A percentile compares a stretch with the other conserved stretches of the same genome.
Conservation (phyloP, 1,140 invertebrate species). For the Drosophila saltans region DNA sequence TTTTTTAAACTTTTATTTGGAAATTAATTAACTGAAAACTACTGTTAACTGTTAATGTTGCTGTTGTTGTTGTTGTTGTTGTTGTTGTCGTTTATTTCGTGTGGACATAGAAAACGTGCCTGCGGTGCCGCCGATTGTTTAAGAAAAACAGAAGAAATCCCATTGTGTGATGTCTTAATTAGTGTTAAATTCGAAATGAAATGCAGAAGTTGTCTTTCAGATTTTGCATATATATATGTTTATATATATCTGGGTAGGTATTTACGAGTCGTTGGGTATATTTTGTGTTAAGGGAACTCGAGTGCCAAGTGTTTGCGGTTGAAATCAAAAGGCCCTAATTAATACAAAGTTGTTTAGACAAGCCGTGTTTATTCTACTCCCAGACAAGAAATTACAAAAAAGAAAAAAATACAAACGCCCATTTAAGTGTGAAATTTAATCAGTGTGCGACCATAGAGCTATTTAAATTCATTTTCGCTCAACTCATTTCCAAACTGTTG, state of each 20-base stretch:
- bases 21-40: slow-evolving; percentile 75
- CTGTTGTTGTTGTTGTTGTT: slow-evolving; percentile 11
- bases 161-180: slow-evolving; percentile 70
- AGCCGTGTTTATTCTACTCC: slow-evolving; percentile 31
- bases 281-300: background rate
- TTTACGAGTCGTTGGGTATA: background rate
- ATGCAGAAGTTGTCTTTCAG: slow-evolving; percentile 42
- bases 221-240: slow-evolving; percentile 10
- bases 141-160: slow-evolving; percentile 27
- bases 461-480: slow-evolving; percentile 43
- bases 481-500: slow-evolving; percentile 55
- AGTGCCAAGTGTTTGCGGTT: slow-evolving; percentile 45
- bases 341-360: slow-evolving; percentile 65
- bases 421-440: slow-evolving; percentile 76
- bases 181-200: slow-evolving; percentile 47
- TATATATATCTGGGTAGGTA: background rate
- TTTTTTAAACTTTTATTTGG: slow-evolving; percentile 40
- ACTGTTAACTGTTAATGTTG: slow-evolving; percentile 67
- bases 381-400: background rate
- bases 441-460: slow-evolving; percentile 65
- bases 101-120: slow-evolving; percentile 65
- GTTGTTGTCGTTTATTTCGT: slow-evolving; percentile 2
- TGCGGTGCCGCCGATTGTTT: slow-evolving; percentile 13
- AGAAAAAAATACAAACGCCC: slow-evolving; percentile 16
- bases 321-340: slow-evolving; percentile 67